These are phyloP conservation scores for Macrophya alboannulata DNA, from an alignment of 2,888 invertebrate species.

Conservation along the genomic window DNA sequence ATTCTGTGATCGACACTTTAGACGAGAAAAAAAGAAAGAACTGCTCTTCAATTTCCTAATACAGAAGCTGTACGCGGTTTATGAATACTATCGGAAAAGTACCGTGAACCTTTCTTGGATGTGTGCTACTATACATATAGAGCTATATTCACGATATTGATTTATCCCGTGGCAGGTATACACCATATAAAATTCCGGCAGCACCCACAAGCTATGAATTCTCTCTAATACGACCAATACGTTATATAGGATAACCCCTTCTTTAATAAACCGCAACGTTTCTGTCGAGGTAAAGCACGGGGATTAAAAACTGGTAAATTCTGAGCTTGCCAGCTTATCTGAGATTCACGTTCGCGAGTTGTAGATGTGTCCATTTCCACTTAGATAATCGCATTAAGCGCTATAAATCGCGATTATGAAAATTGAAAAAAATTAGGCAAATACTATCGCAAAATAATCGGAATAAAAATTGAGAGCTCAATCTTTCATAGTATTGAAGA, in stretches of 20 bases:
- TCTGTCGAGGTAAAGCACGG: slow-evolving; percentile 29
- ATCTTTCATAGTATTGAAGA: not conserved
- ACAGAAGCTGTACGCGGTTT: not conserved
- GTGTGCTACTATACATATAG: not conserved
- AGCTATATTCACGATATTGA: slow-evolving; percentile 21
- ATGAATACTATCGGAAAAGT: not conserved
- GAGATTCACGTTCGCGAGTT: not conserved
- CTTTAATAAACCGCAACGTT: slow-evolving; percentile 37
- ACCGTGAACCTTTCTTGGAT: not conserved
- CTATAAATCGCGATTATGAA: not conserved
- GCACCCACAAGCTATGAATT: slow-evolving; percentile 38
- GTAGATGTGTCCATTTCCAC: not conserved
- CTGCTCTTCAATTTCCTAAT: not conserved
- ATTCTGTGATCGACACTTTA: not conserved
- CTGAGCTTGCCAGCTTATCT: slow-evolving; percentile 4
- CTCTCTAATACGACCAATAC: slow-evolving; percentile 43
- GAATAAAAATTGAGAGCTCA: not conserved
- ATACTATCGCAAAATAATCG: not conserved
- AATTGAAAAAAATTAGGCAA: not conserved
- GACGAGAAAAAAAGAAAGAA: not conserved
- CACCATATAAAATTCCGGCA: slow-evolving; percentile 8
- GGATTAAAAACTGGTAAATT: slow-evolving; percentile 46
- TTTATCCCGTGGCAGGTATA: slow-evolving; percentile 8
- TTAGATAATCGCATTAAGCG: not conserved
- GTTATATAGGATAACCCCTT: slow-evolving; percentile 28